Percentiles rank a stretch among this genome's conserved stretches.
Conservation (phyloP, 2,797 vertebrate species). For the Calcarius lapponicus region DNA sequence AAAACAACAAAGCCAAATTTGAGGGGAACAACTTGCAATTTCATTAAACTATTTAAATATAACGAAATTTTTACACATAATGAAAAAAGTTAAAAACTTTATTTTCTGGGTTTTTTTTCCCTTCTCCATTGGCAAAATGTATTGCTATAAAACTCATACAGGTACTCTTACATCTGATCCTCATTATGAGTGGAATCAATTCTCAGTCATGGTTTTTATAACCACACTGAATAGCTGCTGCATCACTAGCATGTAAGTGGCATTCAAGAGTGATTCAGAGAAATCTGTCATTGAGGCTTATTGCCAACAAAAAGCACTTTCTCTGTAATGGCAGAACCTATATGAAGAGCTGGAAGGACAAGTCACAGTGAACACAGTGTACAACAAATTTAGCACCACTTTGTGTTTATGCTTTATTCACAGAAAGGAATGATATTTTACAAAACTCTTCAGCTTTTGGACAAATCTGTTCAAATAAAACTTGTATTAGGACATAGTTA, state of each 20-base stretch:
- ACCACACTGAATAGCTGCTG: not conserved
- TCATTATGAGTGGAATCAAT: conserved; percentile 27
- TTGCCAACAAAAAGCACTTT: conserved; percentile 14
- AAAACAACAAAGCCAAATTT: not conserved
- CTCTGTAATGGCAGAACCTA: not conserved
- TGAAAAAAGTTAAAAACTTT: not conserved
- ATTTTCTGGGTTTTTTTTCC: not conserved
- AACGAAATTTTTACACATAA: not conserved
- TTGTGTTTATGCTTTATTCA: not conserved
- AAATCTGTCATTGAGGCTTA: conserved; percentile 6
- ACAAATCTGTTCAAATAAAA: not conserved
- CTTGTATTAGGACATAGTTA: not conserved
- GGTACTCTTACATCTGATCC: conserved; percentile 11
- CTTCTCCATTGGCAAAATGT: not conserved
- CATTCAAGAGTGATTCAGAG: not conserved
- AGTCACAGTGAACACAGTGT: not conserved
- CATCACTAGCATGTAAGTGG: not conserved
- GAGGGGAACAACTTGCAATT: not conserved
- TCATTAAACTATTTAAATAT: not conserved
- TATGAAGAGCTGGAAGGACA: not conserved
- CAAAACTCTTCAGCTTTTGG: not conserved
- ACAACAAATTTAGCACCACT: not conserved
- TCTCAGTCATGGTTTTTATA: conserved; percentile 18
- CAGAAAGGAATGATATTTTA: not conserved
- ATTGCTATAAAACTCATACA: not conserved